Conservation (phyloP, 2,113 vertebrate species). For the Tragelaphus scriptus region DNA sequence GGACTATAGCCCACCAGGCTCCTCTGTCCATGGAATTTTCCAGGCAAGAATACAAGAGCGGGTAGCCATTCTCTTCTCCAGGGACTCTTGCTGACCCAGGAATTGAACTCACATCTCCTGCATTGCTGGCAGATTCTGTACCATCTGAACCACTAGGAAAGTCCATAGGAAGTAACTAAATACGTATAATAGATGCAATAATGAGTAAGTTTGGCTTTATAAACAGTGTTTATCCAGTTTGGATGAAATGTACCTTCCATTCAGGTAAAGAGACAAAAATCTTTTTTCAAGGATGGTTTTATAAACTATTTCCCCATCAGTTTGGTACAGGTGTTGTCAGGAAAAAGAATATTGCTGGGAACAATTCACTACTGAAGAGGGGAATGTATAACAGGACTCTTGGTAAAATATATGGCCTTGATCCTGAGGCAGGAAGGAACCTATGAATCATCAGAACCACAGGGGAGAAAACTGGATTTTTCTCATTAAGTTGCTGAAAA, state of each 20-base stretch:
- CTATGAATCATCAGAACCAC: conserved; percentile 43
- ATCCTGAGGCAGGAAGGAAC: conserved; percentile 40
- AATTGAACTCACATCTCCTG: not conserved
- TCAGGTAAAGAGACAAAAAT: conserved; percentile 1
- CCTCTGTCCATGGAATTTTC: not conserved
- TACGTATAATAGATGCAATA: not conserved
- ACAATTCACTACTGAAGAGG: conserved; percentile 59
- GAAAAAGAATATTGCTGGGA: conserved; percentile 25
- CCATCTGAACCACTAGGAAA: not conserved
- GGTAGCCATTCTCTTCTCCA: not conserved
- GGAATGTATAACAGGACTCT: conserved; percentile 22
- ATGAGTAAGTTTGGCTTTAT: not conserved
- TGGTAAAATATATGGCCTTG: conserved; percentile 61
- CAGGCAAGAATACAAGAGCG: not conserved
- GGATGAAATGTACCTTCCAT: conserved; percentile 14
- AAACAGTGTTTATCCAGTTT: not conserved
- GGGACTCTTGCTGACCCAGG: not conserved
- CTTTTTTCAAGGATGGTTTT: conserved; percentile 55
- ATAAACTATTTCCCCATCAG: conserved; percentile 53
- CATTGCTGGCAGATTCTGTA: not conserved
- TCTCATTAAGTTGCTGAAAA: not conserved
- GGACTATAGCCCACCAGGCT: not conserved
- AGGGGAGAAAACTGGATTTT: not conserved
- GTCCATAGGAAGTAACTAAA: not conserved
- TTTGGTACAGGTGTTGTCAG: conserved; percentile 50